Conservation (phyloP, 2,113 vertebrate genomes). For the Morphnarchus princeps region DNA sequence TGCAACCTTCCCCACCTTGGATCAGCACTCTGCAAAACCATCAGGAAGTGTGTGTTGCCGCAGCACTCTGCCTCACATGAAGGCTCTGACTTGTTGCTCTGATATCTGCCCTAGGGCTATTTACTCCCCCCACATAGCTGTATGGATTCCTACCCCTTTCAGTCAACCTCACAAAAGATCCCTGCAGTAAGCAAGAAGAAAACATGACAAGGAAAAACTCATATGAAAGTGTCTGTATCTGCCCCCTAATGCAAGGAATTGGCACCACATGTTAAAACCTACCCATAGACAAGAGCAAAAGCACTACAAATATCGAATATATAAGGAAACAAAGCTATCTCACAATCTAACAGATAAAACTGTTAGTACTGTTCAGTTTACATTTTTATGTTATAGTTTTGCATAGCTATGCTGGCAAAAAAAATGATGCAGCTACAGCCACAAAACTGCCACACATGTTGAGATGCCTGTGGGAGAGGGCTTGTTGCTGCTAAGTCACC, state of each 20-base stretch:
- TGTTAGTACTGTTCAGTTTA: background rate
- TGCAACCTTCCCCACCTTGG: background rate
- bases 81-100: background rate
- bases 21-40: background rate
- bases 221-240: background rate
- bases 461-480: background rate
- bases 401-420: background rate
- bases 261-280: background rate
- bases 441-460: background rate
- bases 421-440: background rate
- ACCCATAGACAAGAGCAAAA: background rate
- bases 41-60: background rate
- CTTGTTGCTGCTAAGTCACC: background rate
- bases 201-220: background rate
- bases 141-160: background rate
- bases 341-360: background rate
- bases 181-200: background rate
- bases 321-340: background rate
- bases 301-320: background rate
- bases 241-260: background rate
- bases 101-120: background rate
- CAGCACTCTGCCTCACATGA: background rate
- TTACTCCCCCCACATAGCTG: background rate
- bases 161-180: background rate
- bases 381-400: background rate